Conservation (phyloP, 2,797 vertebrate genomes). For the Syncerus caffer region DNA sequence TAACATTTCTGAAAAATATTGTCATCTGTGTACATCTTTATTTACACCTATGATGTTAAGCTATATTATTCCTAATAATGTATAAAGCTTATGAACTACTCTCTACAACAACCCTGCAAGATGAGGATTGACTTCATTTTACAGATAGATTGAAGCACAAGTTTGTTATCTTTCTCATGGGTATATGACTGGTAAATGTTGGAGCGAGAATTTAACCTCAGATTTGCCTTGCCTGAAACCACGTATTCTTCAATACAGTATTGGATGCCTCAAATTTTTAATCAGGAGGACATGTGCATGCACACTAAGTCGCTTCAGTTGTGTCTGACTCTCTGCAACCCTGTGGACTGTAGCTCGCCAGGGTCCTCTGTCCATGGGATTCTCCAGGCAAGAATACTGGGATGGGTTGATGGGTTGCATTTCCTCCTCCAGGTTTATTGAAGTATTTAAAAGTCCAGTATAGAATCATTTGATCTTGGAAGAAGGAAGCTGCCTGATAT, state of each 20-base stretch:
- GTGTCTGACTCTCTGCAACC: background rate
- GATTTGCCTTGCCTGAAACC: background rate
- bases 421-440: background rate
- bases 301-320: background rate
- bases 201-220: background rate
- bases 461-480: background rate
- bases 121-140: background rate
- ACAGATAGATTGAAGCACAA: background rate
- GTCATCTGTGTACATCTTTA: background rate
- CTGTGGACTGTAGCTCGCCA: background rate
- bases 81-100: background rate
- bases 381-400: background rate
- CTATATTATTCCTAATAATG: constrained; percentile 1
- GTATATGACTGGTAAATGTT: background rate
- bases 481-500: background rate
- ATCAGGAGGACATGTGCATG: background rate
- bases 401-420: background rate
- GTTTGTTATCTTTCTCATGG: background rate
- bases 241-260: background rate
- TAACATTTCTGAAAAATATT: constrained; percentile 32
- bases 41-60: constrained; percentile 1
- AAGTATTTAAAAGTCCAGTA: background rate
- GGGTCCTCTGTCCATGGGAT: background rate
- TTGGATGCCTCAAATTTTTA: background rate
- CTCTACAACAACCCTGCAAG: background rate